These are phyloP conservation scores for Cassiopea andromeda DNA, from an alignment of 30 jellyfish, hydroid and myxozoan genomes.

Conservation along the genomic window DNA sequence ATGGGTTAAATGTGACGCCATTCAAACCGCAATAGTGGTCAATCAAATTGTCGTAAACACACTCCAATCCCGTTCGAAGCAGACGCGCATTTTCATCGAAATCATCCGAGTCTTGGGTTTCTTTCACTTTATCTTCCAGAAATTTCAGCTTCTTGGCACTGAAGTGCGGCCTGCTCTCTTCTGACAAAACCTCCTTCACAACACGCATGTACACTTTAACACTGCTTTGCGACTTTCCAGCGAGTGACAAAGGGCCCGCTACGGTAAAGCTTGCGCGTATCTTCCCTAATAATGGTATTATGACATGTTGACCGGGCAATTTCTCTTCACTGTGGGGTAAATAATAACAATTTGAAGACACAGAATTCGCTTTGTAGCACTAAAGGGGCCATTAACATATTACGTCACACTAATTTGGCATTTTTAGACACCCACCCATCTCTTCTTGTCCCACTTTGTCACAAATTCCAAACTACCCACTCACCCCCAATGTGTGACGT, in stretches of 20 bases:
- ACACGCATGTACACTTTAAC: constrained; percentile 60
- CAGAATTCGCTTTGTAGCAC: too few relatives aligned
- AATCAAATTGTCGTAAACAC: constrained; percentile 51
- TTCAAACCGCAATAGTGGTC: constrained; percentile 56
- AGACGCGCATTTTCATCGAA: constrained; percentile 53
- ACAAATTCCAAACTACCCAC: too few relatives aligned
- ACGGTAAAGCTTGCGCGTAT: constrained; percentile 73
- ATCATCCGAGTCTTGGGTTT: constrained; percentile 34
- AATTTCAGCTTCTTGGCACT: not conserved
- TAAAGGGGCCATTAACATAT: too few relatives aligned
- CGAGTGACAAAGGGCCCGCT: constrained; percentile 71
- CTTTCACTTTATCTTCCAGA: constrained; percentile 49
- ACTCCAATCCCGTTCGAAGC: constrained; percentile 56
- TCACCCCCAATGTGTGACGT: too few relatives aligned
- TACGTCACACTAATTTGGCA: too few relatives aligned
- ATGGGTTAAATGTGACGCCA: constrained; percentile 55
- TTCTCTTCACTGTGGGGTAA: not conserved
- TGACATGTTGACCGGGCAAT: constrained; percentile 25
- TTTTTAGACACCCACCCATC: too few relatives aligned
- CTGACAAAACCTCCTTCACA: constrained; percentile 42
- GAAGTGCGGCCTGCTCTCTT: constrained; percentile 42
- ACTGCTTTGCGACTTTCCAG: constrained; percentile 60
- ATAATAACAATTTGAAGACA: not conserved
- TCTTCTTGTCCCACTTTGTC: too few relatives aligned
- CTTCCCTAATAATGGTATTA: constrained; percentile 40